A percentile compares a stretch with the other conserved stretches of the same genome.
phyloP scores from a whole-genome alignment of 2,888 invertebrate genomes.

The Selenia dentaria region DNA sequence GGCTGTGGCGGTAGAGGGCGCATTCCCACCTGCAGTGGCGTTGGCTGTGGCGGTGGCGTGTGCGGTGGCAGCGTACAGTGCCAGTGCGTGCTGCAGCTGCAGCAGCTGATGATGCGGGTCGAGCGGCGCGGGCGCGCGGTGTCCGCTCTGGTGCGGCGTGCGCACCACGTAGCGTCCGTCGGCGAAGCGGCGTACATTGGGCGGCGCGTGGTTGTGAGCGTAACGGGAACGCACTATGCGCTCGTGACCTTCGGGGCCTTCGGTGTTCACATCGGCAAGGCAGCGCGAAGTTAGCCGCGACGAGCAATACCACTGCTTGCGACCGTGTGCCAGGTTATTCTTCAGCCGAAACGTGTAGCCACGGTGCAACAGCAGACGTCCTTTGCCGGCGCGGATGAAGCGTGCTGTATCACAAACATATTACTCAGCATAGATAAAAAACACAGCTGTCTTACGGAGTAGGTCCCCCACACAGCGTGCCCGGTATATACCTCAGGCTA shows the following conservation, averaged over 20 bases:
- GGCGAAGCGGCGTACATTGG: constrained; percentile 78
- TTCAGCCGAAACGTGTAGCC: constrained; percentile 80
- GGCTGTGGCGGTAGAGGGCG: constrained; percentile 51
- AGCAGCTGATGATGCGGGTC: constrained; percentile 78
- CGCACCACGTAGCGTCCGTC: constrained; percentile 79
- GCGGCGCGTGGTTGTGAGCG: constrained; percentile 79
- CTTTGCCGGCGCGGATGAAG: constrained; percentile 79
- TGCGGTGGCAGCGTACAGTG: constrained; percentile 75
- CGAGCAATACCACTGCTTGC: constrained; percentile 81
- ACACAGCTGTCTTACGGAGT: background rate
- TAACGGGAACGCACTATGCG: constrained; percentile 79
- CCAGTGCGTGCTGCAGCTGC: constrained; percentile 77
- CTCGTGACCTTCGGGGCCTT: constrained; percentile 79
- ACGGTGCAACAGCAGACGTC: constrained; percentile 72
- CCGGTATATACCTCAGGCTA: background rate
- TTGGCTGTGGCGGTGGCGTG: constrained; percentile 72
- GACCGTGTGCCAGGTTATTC: constrained; percentile 79
- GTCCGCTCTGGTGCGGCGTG: constrained; percentile 79
- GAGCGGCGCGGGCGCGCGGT: constrained; percentile 75
- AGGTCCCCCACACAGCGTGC: background rate
- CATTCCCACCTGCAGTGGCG: constrained; percentile 30
- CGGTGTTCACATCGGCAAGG: constrained; percentile 78
- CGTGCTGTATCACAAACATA: constrained; percentile 58
- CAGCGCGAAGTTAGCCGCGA: constrained; percentile 78
- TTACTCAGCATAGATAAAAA: constrained; percentile 33